Evolutionary conservation across 1,140 invertebrate genomes (phyloP), one percentile per base, ranked within the genome.

Genomic region (Anastrepha ludens): DNA sequence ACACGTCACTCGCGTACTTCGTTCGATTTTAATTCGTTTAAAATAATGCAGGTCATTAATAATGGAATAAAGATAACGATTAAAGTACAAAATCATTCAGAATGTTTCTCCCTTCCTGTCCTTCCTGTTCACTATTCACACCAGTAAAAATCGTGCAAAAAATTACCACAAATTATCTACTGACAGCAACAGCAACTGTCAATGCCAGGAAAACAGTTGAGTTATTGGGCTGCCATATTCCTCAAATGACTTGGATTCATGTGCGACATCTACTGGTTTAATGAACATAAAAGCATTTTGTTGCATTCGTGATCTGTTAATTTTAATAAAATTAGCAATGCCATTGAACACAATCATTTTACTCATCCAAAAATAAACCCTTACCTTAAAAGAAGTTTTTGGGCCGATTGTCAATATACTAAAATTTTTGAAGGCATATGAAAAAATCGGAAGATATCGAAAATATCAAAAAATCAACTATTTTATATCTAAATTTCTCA

Each of bases 101-200:
- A 81, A 81, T 47, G 74, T 81, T 81, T 47, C 9, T 81, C 67
- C n/a, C 47, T 81, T 81, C 44, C 74, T 81, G 17, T 20, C n/a
- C 47, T 81, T 81, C 44, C 74, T 81, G 17, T 20, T 17, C 13
- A 15, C 74, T 81, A n/a, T 55, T 17, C 13, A 15, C 17, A 55
- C 3, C 17, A 55, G 20, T n/a, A 17, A 55, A 55, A 81, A 81
- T 20, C 74, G 74, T 29, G 55, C 47, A 81, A 74, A 78, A 81
- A 81, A 29, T 50, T 55, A 6, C 2, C 47, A 55, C 20, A 13
- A 81, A 81, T 55, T 55, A 81, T 55, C 29, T 29, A 29, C 44
- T 13, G 47, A 74, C 11, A 41, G n/a, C 55, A 47, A 81, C 74
- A 81, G 74, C 74, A 55, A 47, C 9, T 81, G 47, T 81, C 74